Percentiles rank a stretch among this genome's conserved stretches.
Conservation (phyloP, 2,888 invertebrate species). For the Tetheella fluctuosa region DNA sequence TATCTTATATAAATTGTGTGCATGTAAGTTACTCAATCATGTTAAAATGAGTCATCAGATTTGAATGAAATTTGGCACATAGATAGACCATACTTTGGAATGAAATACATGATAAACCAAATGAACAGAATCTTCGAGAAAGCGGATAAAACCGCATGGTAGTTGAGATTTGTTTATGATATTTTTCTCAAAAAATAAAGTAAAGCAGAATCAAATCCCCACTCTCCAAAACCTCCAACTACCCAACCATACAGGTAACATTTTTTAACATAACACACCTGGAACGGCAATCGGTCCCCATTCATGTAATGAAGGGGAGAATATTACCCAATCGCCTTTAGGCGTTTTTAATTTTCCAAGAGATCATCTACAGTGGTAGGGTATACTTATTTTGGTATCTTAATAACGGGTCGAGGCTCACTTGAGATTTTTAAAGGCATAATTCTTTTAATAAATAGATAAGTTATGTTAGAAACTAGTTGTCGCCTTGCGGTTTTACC, state of each 20-base stretch:
- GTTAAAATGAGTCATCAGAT: too few relatives aligned
- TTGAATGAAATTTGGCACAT: too few relatives aligned
- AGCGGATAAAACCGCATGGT: too few relatives aligned
- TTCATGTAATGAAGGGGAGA: constrained; percentile 63
- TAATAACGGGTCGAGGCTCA: constrained; percentile 37
- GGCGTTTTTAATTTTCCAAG: constrained; percentile 82
- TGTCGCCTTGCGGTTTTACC: too few relatives aligned
- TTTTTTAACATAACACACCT: constrained; percentile 54
- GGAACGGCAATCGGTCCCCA: constrained; percentile 64
- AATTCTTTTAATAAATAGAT: not conserved
- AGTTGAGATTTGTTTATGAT: too few relatives aligned
- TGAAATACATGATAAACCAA: too few relatives aligned
- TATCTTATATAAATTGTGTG: too few relatives aligned
- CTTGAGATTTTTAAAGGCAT: constrained; percentile 16
- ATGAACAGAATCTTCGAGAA: too few relatives aligned
- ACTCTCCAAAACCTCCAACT: constrained; percentile 15
- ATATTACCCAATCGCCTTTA: constrained; percentile 76
- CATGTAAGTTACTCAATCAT: too few relatives aligned
- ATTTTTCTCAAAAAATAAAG: not conserved
- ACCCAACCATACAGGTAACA: constrained; percentile 20
- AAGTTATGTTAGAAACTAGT: constrained; percentile 4
- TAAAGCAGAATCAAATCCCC: constrained; percentile 40
- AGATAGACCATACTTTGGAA: too few relatives aligned
- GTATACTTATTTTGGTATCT: constrained; percentile 49
- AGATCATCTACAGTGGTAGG: constrained; percentile 65